Base-by-base conservation (phyloP, 1,140 invertebrate genomes). In the Hyphantria cunea region DNA sequence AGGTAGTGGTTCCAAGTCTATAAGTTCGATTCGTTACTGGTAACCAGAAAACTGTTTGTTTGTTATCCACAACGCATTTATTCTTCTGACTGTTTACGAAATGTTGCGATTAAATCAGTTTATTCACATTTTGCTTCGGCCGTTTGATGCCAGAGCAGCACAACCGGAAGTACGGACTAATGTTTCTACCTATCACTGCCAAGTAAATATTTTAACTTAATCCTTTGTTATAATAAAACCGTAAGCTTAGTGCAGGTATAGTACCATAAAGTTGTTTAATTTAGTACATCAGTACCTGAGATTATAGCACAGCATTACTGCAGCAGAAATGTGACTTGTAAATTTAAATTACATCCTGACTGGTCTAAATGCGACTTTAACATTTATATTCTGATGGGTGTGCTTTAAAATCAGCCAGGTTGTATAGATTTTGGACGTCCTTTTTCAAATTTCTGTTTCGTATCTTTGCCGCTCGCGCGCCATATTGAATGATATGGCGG, bases 41-140 rank as follows among this genome's bases (percentile, higher is more conserved):
- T 37, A 37, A 3, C 7, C 0, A 10, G 11, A 7, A 37, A 37
- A 2, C 17, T 1, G 34, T 12, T 7, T 11, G 6, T 12, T 12
- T 7, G 41, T 12, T 44, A n/a, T 44, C 6, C n/a, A 13, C 6
- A 14, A 14, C 41, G 3, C 9, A 6, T 63, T 68, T 78, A 70
- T 74, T 68, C 53, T 50, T 66, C 68, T 69, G 72, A 75, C 64
- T 66, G 68, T 64, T 64, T 66, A 67, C 70, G 49, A 76, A 76
- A 74, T 68, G 68, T 70, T 63, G 72, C 48, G 74, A 72, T 74
- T 76, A 76, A 74, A 74, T 64, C 69, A 63, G 67, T 51, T 49
- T 69, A 76, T 76, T 79, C 72, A 72, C 70, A 76, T 75, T 73
- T 78, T 71, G 70, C 59, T 75, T 73, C 64, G 66, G 53, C 50